Evolutionary conservation across 1,140 invertebrate species (phyloP).

Genomic region (Bombus difficillimus): DNA sequence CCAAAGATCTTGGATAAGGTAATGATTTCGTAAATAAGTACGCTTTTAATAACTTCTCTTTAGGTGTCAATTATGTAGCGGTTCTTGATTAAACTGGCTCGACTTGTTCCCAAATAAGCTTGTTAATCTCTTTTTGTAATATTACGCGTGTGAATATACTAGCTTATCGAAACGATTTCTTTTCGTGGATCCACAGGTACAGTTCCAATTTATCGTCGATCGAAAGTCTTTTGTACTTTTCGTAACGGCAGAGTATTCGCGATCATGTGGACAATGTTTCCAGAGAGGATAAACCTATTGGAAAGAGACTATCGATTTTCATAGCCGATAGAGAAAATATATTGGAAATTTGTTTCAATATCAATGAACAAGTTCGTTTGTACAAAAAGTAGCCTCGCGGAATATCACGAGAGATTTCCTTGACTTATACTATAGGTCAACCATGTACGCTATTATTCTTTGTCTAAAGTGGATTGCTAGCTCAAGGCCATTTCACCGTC

Average conservation of each 20-base stretch:
- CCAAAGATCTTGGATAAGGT: neutral
- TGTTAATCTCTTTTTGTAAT: neutral
- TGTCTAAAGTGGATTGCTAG: slow-evolving; percentile 29
- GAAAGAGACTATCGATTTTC: neutral
- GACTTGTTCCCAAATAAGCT: neutral
- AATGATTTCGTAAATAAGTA: neutral
- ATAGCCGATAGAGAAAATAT: too few species aligned
- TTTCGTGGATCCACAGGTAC: too few species aligned
- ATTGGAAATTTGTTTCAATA: neutral
- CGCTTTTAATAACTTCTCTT: neutral
- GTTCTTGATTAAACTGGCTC: neutral
- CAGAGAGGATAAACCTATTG: too few species aligned
- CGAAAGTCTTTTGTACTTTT: too few species aligned
- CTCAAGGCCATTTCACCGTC: slow-evolving; percentile 26
- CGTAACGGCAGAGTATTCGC: too few species aligned
- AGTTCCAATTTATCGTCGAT: too few species aligned
- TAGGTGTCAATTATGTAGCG: neutral
- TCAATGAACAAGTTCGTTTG: neutral
- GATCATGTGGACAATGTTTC: too few species aligned
- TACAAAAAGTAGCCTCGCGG: neutral
- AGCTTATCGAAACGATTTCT: too few species aligned
- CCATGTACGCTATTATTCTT: slow-evolving; percentile 13
- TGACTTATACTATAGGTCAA: slow-evolving; percentile 11
- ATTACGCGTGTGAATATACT: neutral
- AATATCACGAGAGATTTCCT: slow-evolving; percentile 18